Percentiles rank a stretch among this genome's conserved stretches.
Conservation (phyloP, 2,797 vertebrate genomes). For the Erithacus rubecula region DNA sequence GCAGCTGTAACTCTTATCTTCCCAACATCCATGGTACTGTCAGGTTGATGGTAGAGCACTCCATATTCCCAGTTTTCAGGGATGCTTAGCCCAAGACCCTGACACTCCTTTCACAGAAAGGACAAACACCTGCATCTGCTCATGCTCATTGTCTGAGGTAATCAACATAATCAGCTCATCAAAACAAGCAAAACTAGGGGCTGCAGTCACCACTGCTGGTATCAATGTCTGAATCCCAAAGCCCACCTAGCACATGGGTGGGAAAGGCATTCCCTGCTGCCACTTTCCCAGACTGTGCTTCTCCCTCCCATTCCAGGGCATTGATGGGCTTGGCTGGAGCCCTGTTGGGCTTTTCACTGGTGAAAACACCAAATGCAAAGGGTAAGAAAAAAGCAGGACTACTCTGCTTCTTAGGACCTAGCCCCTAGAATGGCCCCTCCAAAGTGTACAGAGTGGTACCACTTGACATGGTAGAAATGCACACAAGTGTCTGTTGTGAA, state of each 20-base stretch:
- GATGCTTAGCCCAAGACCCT: background rate
- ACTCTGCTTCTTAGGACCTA: background rate
- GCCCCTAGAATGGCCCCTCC: background rate
- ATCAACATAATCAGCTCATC: background rate
- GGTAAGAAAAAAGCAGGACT: background rate
- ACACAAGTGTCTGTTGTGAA: background rate
- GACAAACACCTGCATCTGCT: background rate
- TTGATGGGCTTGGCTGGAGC: rapidly evolving
- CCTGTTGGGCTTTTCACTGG: background rate
- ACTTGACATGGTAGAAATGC: background rate
- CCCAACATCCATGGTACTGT: background rate
- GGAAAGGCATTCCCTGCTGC: background rate
- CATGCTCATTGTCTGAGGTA: background rate
- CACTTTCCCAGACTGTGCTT: rapidly evolving
- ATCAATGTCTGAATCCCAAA: background rate
- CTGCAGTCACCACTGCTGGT: background rate
- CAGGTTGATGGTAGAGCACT: background rate
- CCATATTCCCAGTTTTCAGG: background rate
- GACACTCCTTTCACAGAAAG: background rate
- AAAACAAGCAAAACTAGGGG: background rate
- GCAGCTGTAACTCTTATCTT: background rate
- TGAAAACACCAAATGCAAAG: background rate
- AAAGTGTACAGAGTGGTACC: background rate
- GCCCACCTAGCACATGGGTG: background rate
- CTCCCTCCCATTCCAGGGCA: background rate